Conservation (phyloP, 2,888 invertebrate species). For the Agriopis leucophaearia region DNA sequence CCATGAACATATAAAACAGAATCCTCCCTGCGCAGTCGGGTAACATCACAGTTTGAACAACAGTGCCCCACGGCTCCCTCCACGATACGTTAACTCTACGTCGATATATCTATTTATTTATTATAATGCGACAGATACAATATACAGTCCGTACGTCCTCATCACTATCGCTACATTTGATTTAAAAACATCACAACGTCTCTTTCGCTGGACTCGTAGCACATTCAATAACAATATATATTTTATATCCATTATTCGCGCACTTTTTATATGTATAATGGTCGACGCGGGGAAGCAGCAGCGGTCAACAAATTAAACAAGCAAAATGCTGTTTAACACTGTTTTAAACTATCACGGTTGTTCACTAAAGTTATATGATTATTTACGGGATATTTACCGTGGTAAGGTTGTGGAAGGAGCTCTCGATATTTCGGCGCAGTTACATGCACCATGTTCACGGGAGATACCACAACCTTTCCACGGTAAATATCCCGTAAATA, state of each 20-base stretch:
- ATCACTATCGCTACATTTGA: conserved; percentile 65
- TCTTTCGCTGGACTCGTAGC: conserved; percentile 62
- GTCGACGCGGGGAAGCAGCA: conserved; percentile 30
- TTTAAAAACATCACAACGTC: conserved; percentile 63
- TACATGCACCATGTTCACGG: no score
- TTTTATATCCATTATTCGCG: conserved; percentile 25
- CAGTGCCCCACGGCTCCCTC: conserved; percentile 60
- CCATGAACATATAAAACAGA: conserved; percentile 43
- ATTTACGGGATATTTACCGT: no score
- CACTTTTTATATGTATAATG: conserved; percentile 45
- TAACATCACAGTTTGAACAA: conserved; percentile 47
- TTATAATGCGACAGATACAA: conserved; percentile 64
- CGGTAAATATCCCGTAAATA: no score
- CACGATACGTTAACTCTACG: conserved; percentile 53
- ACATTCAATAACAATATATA: conserved; percentile 54
- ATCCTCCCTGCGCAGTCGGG: conserved; percentile 12
- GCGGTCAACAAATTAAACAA: conserved; percentile 7
- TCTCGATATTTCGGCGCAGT: no score
- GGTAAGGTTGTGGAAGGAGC: no score
- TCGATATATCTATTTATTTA: conserved; percentile 67
- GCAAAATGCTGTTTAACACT: background rate
- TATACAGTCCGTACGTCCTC: conserved; percentile 69
- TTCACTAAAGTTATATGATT: no score
- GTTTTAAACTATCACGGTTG: no score
- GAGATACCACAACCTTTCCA: no score